Evolutionary conservation across 2,888 invertebrate genomes (phyloP), one percentile per base, ranked within the genome.

Genomic region (Aphidoletes aphidimyza): DNA sequence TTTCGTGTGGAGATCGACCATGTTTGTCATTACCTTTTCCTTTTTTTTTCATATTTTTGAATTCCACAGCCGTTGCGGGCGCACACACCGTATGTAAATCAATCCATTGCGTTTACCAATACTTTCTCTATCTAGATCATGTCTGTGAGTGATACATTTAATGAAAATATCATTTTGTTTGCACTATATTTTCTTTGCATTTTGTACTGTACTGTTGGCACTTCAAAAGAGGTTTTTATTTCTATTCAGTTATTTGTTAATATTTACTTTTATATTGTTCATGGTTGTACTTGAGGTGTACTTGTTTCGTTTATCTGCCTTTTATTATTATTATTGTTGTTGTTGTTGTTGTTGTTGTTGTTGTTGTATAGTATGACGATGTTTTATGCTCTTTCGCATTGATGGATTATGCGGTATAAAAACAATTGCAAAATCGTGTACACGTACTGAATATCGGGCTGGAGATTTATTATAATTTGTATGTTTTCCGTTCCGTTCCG

Each of bases 41-140:
- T 54, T 39, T 11, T 39, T 22, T 54, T 8, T 17, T 17, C 47
- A 47, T 47, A 47, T 17, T 17, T n/a, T 17, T 22, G 3, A 54
- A 22, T 22, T n/a, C 22, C 22, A 22, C 47, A n/a, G n/a, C n/a
- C n/a, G n/a, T n/a, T n/a, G n/a, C n/a, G n/a, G n/a, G n/a, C n/a
- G n/a, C n/a, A n/a, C n/a, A n/a, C n/a, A n/a, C n/a, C n/a, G n/a
- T 78, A n/a, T 81, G 81, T 37, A 81, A 81, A n/a, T 37, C 14
- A 37, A 81, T 81, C 6, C 81, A 81, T 37, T n/a, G n/a, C 81
- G 37, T 81, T 81, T 81, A 37, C 11, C 37, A 36, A 37, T 81
- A 81, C 81, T 81, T 81, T 81, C 81, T 81, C 81, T 81, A 37
- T 81, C 22, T 37, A 36, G 81, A 81, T 37, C 81, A 81, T 81